Percentiles rank a stretch among this genome's conserved stretches.
Conservation (phyloP, 2,888 invertebrate species). For the Gortyna flavago region DNA sequence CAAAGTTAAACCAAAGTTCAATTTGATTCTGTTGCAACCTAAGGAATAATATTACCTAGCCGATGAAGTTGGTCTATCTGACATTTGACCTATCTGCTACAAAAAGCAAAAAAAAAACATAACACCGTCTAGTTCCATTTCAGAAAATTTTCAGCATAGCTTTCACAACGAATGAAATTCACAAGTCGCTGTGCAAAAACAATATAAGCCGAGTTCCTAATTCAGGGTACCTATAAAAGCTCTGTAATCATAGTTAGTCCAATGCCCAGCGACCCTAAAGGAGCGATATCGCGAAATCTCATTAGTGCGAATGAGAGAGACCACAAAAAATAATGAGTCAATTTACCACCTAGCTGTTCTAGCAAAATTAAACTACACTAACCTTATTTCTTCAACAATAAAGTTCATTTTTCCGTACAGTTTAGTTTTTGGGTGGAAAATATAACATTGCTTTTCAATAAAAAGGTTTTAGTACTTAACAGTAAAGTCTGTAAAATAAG, state of each 20-base stretch:
- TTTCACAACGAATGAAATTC: conserved; percentile 19
- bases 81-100: background rate
- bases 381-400: conserved; percentile 27
- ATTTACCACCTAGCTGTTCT: conserved; percentile 54
- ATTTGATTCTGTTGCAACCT: background rate
- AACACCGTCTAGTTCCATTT: conserved; percentile 3
- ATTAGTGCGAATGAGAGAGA: conserved; percentile 78
- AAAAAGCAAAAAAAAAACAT: background rate
- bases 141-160: background rate
- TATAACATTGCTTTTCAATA: conserved; percentile 61
- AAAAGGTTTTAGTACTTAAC: conserved; percentile 57
- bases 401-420: conserved; percentile 20
- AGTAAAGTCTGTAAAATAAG: conserved; percentile 50
- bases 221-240: conserved; percentile 24
- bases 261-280: conserved; percentile 45
- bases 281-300: conserved; percentile 78
- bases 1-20: background rate
- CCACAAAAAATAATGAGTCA: conserved; percentile 83
- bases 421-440: background rate
- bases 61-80: background rate
- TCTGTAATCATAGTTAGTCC: conserved; percentile 42
- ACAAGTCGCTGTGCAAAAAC: conserved; percentile 18
- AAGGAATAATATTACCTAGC: background rate
- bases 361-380: background rate
- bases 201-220: conserved; percentile 11